Conservation (phyloP, 2,888 invertebrate species). For the Drosophila kambysellisi region DNA sequence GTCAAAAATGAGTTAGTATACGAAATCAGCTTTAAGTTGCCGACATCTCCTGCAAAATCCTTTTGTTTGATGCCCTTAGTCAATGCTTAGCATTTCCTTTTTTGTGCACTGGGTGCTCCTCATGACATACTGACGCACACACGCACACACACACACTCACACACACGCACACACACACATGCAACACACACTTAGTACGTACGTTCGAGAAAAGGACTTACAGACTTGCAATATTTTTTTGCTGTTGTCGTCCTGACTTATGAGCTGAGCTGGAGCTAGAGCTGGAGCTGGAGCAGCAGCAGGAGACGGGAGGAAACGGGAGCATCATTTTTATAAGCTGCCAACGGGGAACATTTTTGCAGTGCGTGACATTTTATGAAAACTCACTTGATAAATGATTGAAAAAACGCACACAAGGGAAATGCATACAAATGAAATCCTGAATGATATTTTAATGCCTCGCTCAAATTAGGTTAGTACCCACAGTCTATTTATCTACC, state of each 20-base stretch:
- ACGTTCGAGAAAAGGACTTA: slow-evolving; percentile 22
- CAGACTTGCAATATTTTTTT: slow-evolving; percentile 58
- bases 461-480: slow-evolving; percentile 61
- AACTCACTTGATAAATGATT: slow-evolving; percentile 79
- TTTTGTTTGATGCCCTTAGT: slow-evolving; percentile 69
- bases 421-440: slow-evolving; percentile 40
- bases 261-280: slow-evolving; percentile 36
- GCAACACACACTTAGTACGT: slow-evolving; percentile 2
- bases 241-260: slow-evolving; percentile 54
- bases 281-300: slow-evolving; percentile 6
- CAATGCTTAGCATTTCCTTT: slow-evolving; percentile 59
- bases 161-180: slow-evolving; percentile 23
- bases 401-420: slow-evolving; percentile 41
- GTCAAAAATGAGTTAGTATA: slow-evolving; percentile 67
- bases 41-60: slow-evolving; percentile 52
- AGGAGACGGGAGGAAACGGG: slow-evolving; percentile 11
- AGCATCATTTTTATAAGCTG: slow-evolving; percentile 66
- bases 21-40: slow-evolving; percentile 70
- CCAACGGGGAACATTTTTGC: slow-evolving; percentile 60
- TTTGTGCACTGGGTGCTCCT: slow-evolving; percentile 23
- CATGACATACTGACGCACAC: slow-evolving; percentile 44
- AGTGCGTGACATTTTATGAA: slow-evolving; percentile 77
- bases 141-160: slow-evolving; percentile 22
- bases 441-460: slow-evolving; percentile 51
- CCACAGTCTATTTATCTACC: slow-evolving; percentile 14